phyloP scores from a whole-genome alignment of 2,888 invertebrate species.

The Temnothorax rugatulus region DNA sequence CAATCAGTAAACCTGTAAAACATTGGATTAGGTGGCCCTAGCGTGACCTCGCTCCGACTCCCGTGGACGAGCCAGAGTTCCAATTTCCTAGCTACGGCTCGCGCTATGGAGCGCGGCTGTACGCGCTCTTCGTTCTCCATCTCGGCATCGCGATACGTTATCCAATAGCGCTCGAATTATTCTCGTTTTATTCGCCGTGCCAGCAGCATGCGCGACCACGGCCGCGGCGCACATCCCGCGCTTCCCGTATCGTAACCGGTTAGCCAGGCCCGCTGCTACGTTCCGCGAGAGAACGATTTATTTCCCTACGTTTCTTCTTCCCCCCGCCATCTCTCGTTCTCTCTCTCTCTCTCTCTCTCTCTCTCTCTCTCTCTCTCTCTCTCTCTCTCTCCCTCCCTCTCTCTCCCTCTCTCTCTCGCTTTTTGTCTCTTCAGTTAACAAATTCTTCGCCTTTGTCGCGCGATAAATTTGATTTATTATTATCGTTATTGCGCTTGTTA shows the following conservation, averaged over 20 bases:
- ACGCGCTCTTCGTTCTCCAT: constrained; percentile 62
- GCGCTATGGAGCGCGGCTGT: constrained; percentile 39
- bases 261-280: constrained; percentile 31
- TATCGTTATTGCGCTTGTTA: constrained; percentile 59
- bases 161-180: constrained; percentile 73
- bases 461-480: constrained; percentile 58
- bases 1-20: constrained; percentile 83
- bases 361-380: neutral
- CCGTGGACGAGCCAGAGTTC: constrained; percentile 63
- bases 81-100: constrained; percentile 72
- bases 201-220: constrained; percentile 51
- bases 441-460: constrained; percentile 56
- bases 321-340: neutral
- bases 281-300: constrained; percentile 48
- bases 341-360: neutral
- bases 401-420: constrained; percentile 11
- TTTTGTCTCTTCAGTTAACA: constrained; percentile 51
- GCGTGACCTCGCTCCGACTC: constrained; percentile 71
- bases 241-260: constrained; percentile 47
- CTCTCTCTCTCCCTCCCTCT: neutral
- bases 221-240: constrained; percentile 42
- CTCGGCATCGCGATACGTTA: constrained; percentile 70
- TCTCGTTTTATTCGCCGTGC: constrained; percentile 62
- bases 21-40: constrained; percentile 82
- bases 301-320: constrained; percentile 41